Conservation (phyloP, 2,113 vertebrate genomes). For the Dasypus novemcinctus region DNA sequence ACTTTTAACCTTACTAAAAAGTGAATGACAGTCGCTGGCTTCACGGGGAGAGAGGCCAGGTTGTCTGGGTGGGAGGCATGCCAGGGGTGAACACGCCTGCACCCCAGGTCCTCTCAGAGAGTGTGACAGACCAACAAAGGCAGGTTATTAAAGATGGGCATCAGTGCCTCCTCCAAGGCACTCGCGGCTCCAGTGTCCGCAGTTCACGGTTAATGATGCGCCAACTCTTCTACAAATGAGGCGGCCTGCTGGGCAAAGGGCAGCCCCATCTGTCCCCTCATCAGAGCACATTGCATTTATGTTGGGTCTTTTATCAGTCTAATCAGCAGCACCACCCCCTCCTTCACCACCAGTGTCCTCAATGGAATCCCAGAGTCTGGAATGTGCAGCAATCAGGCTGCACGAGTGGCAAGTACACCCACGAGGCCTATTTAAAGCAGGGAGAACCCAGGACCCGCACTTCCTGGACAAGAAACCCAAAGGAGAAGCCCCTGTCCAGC, state of each 20-base stretch:
- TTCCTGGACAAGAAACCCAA: background rate
- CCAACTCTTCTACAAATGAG: background rate
- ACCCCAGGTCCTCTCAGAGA: background rate
- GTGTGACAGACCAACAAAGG: rapidly evolving
- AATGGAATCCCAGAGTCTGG: constrained; percentile 77
- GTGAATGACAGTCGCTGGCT: rapidly evolving
- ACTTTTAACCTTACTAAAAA: rapidly evolving
- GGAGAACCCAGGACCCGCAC: rapidly evolving
- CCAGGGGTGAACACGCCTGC: rapidly evolving
- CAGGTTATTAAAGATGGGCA: background rate
- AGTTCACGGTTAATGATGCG: background rate
- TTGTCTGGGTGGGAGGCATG: background rate
- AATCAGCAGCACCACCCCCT: background rate
- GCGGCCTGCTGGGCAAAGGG: background rate
- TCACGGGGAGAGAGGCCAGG: rapidly evolving
- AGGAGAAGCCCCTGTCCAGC: background rate
- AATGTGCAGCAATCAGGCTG: constrained; percentile 47
- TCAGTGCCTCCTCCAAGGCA: background rate
- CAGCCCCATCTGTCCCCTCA: background rate
- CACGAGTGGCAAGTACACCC: too few relatives aligned
- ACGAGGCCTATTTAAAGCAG: constrained; percentile 69
- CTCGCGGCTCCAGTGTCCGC: rapidly evolving
- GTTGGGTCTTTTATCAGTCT: background rate
- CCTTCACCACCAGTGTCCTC: constrained; percentile 15
- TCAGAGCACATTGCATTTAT: background rate